Conservation (phyloP, 1,140 invertebrate species). For the Heliconius congener region DNA sequence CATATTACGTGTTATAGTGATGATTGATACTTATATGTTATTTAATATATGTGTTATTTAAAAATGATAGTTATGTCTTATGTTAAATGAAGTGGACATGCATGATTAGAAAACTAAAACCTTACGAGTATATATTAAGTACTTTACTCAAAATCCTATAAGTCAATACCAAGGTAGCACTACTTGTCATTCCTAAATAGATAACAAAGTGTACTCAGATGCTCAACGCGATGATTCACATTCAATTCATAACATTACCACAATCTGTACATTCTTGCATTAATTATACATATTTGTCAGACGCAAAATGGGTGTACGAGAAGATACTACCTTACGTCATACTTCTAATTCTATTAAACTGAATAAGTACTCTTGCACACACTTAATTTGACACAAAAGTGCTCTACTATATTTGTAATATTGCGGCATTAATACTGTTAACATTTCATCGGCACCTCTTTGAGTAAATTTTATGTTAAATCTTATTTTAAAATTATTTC, state of each 20-base stretch:
- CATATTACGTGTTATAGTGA: background rate
- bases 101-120: constrained; percentile 34
- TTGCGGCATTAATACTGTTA: background rate
- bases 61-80: constrained; percentile 30
- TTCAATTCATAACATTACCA: constrained; percentile 1
- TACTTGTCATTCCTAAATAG: constrained; percentile 4
- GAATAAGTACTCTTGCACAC: constrained; percentile 1
- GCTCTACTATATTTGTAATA: background rate
- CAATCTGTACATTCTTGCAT: constrained; percentile 17
- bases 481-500: background rate
- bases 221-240: background rate
- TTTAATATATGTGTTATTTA: constrained; percentile 8
- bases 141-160: constrained; percentile 16
- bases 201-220: background rate
- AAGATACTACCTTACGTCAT: constrained; percentile 18
- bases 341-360: constrained; percentile 23
- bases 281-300: background rate
- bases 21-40: background rate
- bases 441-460: background rate
- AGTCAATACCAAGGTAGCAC: background rate
- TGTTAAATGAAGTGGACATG: constrained; percentile 47
- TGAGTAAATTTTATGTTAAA: background rate
- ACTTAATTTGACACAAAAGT: constrained; percentile 16
- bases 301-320: background rate
- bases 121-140: background rate